A percentile compares a stretch with the other conserved stretches of the same genome.
Conservation (phyloP, 2,797 vertebrate genomes). For the Acrocephalus scirpaceus region DNA sequence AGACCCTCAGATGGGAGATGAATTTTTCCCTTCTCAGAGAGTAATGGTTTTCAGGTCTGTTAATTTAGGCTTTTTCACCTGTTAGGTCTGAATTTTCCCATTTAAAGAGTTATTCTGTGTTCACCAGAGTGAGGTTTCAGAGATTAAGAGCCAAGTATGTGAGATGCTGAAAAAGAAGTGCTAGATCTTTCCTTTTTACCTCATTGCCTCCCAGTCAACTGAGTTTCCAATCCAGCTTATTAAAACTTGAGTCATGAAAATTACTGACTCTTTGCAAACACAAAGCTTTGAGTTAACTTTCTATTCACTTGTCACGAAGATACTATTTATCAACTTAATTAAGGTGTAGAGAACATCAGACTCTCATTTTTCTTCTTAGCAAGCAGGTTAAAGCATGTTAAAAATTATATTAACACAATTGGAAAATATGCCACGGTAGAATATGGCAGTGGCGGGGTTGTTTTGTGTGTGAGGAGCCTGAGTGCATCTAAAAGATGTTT, state of each 20-base stretch:
- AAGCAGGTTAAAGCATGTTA: constrained; percentile 11
- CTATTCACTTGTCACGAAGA: not conserved
- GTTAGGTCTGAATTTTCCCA: not conserved
- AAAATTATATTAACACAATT: not conserved
- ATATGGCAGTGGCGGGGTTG: accelerated
- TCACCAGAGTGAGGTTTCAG: not conserved
- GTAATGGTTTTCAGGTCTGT: not conserved
- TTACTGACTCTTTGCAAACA: not conserved
- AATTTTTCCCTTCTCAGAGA: not conserved
- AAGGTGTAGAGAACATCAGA: not conserved
- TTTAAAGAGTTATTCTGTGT: not conserved
- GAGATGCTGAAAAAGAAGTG: not conserved
- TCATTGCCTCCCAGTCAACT: not conserved
- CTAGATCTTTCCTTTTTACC: not conserved
- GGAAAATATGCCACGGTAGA: not conserved
- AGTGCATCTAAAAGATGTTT: not conserved
- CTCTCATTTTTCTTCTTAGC: not conserved
- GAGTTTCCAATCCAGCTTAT: not conserved
- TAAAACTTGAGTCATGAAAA: constrained; percentile 21
- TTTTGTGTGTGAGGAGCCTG: not conserved
- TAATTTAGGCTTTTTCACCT: not conserved
- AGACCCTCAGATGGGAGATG: accelerated
- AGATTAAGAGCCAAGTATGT: not conserved
- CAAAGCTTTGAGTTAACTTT: not conserved
- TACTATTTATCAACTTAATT: not conserved